These are phyloP conservation scores for Denticeps clupeoides DNA, from an alignment of 2,797 vertebrate genomes.

Conservation along the genomic window DNA sequence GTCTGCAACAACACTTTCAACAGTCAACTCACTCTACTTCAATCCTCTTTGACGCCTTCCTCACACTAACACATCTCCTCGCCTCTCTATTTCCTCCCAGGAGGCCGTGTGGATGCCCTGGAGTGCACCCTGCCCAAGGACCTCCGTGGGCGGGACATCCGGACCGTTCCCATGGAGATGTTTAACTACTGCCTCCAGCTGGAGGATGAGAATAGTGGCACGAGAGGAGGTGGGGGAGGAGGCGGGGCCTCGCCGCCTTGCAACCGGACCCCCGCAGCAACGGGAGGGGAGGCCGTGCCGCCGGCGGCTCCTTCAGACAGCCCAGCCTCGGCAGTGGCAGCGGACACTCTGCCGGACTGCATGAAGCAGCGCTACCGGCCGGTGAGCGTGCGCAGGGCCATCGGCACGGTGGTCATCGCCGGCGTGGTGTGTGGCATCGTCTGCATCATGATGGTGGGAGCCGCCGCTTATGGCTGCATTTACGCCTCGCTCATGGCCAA, in stretches of 20 bases:
- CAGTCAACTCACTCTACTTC: background rate
- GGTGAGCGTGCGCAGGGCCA: slow-evolving; percentile 85
- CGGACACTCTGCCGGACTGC: slow-evolving; percentile 71
- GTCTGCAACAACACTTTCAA: slow-evolving; percentile 10
- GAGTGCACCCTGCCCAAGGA: slow-evolving; percentile 95
- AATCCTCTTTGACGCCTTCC: slow-evolving; percentile 6
- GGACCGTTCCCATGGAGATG: slow-evolving; percentile 92
- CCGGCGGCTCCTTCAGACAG: background rate
- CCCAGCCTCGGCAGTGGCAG: slow-evolving; percentile 30
- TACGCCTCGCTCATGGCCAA: slow-evolving; percentile 98
- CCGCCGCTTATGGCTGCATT: slow-evolving; percentile 93
- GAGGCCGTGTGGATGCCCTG: slow-evolving; percentile 78
- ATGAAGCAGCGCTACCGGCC: slow-evolving; percentile 82
- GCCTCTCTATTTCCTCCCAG: slow-evolving; percentile 26
- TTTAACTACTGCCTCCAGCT: slow-evolving; percentile 96
- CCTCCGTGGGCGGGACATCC: slow-evolving; percentile 89
- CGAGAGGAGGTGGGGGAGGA: slow-evolving; percentile 41
- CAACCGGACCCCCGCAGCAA: slow-evolving; percentile 38
- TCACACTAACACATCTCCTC: background rate
- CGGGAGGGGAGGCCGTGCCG: slow-evolving; percentile 32
- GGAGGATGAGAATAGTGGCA: slow-evolving; percentile 79
- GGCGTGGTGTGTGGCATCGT: slow-evolving; percentile 94
- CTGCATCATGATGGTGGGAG: slow-evolving; percentile 98
- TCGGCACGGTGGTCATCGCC: slow-evolving; percentile 92
- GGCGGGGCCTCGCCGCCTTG: slow-evolving; percentile 55